Percentiles rank a stretch among this genome's conserved stretches.
Conservation (phyloP, 2,797 vertebrate genomes). For the Microchirus variegatus region DNA sequence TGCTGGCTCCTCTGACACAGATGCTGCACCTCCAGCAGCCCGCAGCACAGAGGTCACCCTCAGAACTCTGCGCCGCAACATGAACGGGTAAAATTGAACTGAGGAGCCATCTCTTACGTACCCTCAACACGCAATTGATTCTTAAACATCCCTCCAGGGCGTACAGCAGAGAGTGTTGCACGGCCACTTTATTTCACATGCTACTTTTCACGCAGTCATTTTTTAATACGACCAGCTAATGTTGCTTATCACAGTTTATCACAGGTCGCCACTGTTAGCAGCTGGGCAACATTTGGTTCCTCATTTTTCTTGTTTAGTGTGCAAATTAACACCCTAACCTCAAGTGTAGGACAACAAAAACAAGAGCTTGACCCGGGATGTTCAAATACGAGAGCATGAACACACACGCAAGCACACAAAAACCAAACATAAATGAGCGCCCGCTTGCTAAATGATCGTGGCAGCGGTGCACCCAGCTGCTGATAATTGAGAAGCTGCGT, state of each 20-base stretch:
- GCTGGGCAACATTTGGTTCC: conserved; percentile 22
- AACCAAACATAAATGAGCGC: conserved; percentile 4
- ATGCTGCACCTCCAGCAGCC: too few species aligned
- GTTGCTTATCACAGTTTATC: conserved; percentile 33
- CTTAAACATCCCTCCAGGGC: too few species aligned
- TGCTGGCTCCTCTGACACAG: too few species aligned
- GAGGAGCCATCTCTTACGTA: too few species aligned
- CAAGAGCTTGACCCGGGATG: conserved; percentile 25
- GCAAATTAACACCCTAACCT: conserved; percentile 27
- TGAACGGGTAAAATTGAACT: too few species aligned
- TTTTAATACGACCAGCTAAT: conserved; percentile 3
- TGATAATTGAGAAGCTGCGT: conserved; percentile 53
- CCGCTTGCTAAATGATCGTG: conserved; percentile 28
- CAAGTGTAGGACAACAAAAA: conserved; percentile 25
- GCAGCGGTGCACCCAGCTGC: conserved; percentile 39
- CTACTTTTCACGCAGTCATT: too few species aligned
- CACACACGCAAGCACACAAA: background rate
- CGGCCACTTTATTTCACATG: too few species aligned
- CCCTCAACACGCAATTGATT: too few species aligned
- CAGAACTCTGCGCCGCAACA: too few species aligned
- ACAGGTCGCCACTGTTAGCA: conserved; percentile 34
- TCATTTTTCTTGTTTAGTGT: conserved; percentile 16
- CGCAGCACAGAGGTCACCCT: background rate
- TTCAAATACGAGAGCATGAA: background rate
- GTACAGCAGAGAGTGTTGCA: too few species aligned